These are phyloP conservation scores for Addax nasomaculatus DNA, from an alignment of 2,113 vertebrate genomes.

Conservation along the genomic window DNA sequence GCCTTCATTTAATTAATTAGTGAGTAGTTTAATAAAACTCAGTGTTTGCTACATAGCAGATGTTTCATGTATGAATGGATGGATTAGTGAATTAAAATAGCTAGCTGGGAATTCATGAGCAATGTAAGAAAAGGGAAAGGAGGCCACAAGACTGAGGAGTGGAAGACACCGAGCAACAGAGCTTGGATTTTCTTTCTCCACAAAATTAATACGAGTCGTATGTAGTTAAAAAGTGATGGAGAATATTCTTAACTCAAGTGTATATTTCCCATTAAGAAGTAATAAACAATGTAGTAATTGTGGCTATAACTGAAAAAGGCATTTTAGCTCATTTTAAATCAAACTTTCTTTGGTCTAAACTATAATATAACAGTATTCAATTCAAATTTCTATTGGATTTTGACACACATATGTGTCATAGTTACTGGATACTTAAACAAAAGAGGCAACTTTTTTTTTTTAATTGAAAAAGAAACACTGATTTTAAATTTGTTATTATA, in stretches of 20 bases:
- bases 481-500: constrained; percentile 59
- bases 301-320: neutral
- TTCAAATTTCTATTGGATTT: constrained; percentile 18
- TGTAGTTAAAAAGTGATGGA: neutral
- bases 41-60: neutral
- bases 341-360: neutral
- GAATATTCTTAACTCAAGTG: neutral
- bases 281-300: neutral
- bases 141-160: neutral
- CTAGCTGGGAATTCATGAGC: neutral
- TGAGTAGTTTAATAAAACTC: neutral
- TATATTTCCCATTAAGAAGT: constrained; percentile 1
- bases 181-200: neutral
- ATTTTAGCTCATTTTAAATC: neutral
- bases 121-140: neutral
- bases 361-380: neutral
- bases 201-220: neutral
- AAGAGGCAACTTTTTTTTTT: neutral
- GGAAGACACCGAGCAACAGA: neutral
- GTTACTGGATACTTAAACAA: neutral
- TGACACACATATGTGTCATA: neutral
- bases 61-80: neutral
- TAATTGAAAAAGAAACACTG: neutral
- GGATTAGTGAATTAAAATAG: neutral
- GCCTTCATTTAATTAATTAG: neutral